Evolutionary conservation across 2,113 vertebrate genomes (phyloP).

Genomic region (Microtus montanus): DNA sequence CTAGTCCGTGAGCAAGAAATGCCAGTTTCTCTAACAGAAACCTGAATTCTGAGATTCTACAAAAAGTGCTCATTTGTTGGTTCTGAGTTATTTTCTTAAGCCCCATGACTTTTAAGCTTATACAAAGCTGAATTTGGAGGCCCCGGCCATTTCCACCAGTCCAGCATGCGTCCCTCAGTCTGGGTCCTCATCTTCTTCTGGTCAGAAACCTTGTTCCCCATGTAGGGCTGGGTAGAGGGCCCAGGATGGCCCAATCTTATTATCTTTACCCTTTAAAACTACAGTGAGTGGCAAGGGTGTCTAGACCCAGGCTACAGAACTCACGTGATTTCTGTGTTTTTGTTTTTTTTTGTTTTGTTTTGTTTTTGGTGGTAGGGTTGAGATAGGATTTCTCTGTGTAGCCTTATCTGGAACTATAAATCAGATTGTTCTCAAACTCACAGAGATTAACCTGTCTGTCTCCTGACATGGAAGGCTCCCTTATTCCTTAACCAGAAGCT

Average conservation of each 20-base stretch:
- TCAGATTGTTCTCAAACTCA: background rate
- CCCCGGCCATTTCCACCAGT: background rate
- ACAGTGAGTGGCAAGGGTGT: no score
- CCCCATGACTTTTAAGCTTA: background rate
- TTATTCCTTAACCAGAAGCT: background rate
- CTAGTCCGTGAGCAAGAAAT: background rate
- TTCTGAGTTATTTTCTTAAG: background rate
- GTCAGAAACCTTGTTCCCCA: background rate
- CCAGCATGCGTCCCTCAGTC: background rate
- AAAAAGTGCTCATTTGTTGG: background rate
- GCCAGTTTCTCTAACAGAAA: background rate
- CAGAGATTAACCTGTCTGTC: background rate
- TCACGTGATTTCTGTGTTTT: background rate
- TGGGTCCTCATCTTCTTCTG: background rate
- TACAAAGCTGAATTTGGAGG: background rate
- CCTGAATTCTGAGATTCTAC: background rate
- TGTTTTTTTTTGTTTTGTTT: background rate
- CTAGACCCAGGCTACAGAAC: background rate
- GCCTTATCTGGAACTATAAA: background rate
- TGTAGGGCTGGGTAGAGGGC: background rate
- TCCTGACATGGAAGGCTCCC: background rate
- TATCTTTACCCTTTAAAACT: background rate
- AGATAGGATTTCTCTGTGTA: background rate
- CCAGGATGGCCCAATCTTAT: background rate
- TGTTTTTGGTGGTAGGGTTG: background rate